Conservation (phyloP, 2,113 vertebrate genomes). For the Leptodactylus fuscus region DNA sequence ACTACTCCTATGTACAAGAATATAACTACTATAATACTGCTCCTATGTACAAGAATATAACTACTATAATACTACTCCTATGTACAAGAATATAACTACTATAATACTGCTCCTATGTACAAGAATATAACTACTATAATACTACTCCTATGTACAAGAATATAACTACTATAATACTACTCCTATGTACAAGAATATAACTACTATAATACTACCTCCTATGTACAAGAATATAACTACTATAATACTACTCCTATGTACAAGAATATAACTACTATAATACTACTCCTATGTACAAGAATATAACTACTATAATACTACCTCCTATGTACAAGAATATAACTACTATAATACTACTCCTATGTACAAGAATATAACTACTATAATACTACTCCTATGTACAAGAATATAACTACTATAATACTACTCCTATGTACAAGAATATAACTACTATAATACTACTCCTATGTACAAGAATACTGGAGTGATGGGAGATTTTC, state of each 20-base stretch:
- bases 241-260: background rate
- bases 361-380: slow-evolving; percentile 2
- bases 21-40: background rate
- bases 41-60: background rate
- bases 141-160: background rate
- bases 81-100: background rate
- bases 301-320: slow-evolving; percentile 1
- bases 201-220: background rate
- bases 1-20: background rate
- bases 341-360: background rate
- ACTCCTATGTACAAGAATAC: background rate
- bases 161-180: background rate
- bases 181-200: background rate
- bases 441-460: too few species aligned
- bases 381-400: background rate
- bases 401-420: too few species aligned
- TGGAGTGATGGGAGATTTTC: too few species aligned
- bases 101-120: background rate
- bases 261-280: background rate
- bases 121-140: background rate
- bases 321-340: background rate
- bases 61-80: background rate
- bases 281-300: background rate
- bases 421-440: too few species aligned
- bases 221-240: background rate